A percentile compares a stretch with the other conserved stretches of the same genome.
These are phyloP conservation scores for Chaenogobius annularis DNA, from an alignment of 2,113 vertebrate species.

Conservation along the genomic window DNA sequence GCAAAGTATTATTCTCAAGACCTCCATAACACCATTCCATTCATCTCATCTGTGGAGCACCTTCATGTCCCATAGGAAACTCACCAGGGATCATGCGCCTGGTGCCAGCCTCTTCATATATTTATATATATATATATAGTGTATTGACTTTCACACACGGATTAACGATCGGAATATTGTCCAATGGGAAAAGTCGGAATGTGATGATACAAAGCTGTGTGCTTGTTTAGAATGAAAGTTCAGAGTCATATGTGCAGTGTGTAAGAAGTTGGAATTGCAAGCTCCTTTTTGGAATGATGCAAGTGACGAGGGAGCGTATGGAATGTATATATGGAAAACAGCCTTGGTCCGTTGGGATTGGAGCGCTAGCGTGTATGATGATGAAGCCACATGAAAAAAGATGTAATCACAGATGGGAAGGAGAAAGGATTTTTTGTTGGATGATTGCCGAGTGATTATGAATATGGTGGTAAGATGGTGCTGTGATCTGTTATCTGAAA, in stretches of 20 bases:
- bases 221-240: background rate
- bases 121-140: constrained; percentile 21
- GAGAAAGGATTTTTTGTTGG: background rate
- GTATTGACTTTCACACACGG: constrained; percentile 57
- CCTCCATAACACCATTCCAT: constrained; percentile 11
- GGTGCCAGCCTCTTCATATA: constrained; percentile 43
- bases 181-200: constrained; percentile 25
- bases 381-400: background rate
- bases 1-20: background rate
- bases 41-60: constrained; percentile 39
- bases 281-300: constrained; percentile 1
- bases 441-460: background rate
- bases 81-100: constrained; percentile 42
- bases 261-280: constrained; percentile 10
- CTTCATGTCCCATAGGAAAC: constrained; percentile 19
- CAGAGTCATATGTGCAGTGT: background rate
- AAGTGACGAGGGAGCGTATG: background rate
- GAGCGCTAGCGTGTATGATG: background rate
- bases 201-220: constrained; percentile 1
- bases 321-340: background rate
- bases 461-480: background rate
- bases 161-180: constrained; percentile 60
- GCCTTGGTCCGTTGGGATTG: background rate
- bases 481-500: background rate
- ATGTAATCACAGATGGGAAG: background rate